phyloP scores from a whole-genome alignment of 2,888 invertebrate species.

The Eilema sororculum region DNA sequence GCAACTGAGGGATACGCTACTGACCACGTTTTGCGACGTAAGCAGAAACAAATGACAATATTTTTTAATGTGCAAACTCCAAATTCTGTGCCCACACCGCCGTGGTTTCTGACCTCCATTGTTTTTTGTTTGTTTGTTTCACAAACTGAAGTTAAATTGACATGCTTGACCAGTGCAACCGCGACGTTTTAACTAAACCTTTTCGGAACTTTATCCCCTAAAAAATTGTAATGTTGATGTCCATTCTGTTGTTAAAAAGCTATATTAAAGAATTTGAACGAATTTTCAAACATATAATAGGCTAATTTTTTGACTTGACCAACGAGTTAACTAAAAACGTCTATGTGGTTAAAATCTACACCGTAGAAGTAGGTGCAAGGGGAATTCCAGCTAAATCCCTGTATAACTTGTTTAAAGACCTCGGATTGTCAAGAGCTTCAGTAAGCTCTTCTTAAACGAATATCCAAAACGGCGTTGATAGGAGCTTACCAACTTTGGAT shows the following conservation, averaged over 20 bases:
- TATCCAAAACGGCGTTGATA: no score
- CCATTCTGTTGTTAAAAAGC: not conserved
- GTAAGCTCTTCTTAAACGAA: no score
- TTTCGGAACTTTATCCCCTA: not conserved
- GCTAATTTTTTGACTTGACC: no score
- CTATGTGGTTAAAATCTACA: no score
- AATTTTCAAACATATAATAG: no score
- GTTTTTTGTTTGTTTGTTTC: slow-evolving; percentile 7
- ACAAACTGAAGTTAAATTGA: not conserved
- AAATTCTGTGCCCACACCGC: not conserved
- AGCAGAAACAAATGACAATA: slow-evolving; percentile 35
- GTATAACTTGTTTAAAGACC: no score
- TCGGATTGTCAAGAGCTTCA: no score
- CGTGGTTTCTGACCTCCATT: not conserved
- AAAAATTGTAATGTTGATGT: not conserved
- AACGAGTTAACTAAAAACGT: no score
- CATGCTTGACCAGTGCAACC: not conserved
- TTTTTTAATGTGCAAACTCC: slow-evolving; percentile 31
- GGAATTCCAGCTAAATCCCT: no score
- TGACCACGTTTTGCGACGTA: slow-evolving; percentile 27
- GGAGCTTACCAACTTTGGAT: no score
- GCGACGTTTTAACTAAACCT: not conserved
- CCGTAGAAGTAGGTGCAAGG: no score
- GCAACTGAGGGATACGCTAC: not conserved
- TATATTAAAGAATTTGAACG: no score